Evolutionary conservation across 2,113 vertebrate species (phyloP).

Genomic region (Scomber colias): DNA sequence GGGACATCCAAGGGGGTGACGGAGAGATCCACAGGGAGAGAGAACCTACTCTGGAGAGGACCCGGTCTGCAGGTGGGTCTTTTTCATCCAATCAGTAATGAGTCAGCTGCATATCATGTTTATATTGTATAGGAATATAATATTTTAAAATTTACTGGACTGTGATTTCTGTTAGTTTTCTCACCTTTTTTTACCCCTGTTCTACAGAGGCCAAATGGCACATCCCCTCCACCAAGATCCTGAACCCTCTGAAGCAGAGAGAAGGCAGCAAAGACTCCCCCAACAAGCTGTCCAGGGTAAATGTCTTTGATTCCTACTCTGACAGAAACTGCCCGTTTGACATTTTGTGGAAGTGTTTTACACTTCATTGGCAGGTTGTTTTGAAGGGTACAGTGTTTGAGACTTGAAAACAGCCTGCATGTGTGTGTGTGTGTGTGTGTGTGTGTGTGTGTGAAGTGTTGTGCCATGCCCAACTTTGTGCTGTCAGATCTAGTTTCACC

Average conservation of each 20-base stretch:
- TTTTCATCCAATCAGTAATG: background rate
- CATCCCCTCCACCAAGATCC: conserved; percentile 91
- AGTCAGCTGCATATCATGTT: background rate
- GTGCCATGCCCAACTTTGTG: background rate
- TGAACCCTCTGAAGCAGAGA: conserved; percentile 93
- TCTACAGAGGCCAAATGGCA: conserved; percentile 94
- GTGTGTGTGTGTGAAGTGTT: background rate
- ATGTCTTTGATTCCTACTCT: conserved; percentile 59
- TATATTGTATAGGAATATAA: background rate
- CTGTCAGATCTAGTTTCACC: conserved; percentile 36
- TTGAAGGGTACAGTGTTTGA: conserved; percentile 4
- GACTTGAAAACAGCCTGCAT: background rate
- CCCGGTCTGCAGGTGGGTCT: conserved; percentile 87
- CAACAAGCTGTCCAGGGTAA: conserved; percentile 94
- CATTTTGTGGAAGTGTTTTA: conserved; percentile 16
- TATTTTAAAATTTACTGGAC: background rate
- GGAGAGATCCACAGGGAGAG: conserved; percentile 89
- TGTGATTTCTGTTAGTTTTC: background rate
- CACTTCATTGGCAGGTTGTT: conserved; percentile 7
- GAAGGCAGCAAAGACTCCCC: conserved; percentile 93
- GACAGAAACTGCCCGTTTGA: background rate
- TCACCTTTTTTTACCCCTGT: background rate
- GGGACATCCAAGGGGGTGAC: conserved; percentile 85
- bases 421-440: background rate
- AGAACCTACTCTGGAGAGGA: conserved; percentile 90